A percentile compares a stretch with the other conserved stretches of the same genome.
These are phyloP conservation scores for Kobus ellipsiprymnus DNA, from an alignment of 2,113 vertebrate species.

Conservation along the genomic window DNA sequence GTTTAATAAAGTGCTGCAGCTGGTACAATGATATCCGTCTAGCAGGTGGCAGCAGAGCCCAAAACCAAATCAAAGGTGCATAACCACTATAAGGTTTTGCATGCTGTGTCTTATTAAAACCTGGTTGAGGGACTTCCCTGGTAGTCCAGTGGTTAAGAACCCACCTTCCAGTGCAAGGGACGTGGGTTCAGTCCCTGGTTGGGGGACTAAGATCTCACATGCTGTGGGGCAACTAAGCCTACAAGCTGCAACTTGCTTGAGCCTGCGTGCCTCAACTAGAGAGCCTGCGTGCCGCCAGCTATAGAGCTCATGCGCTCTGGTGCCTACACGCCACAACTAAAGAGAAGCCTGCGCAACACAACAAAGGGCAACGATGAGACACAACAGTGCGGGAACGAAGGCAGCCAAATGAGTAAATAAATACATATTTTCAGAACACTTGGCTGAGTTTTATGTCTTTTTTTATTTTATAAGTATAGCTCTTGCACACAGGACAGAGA, in stretches of 20 bases:
- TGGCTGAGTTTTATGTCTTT: not conserved
- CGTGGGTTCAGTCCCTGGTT: not conserved
- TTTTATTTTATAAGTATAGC: not conserved
- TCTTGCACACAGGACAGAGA: not conserved
- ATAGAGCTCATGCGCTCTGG: fast-evolving
- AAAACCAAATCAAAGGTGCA: not conserved
- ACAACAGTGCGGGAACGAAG: not conserved
- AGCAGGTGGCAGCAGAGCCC: not conserved
- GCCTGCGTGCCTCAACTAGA: not conserved
- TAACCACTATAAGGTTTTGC: not conserved
- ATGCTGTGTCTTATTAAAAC: not conserved
- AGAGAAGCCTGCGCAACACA: fast-evolving
- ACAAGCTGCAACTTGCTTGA: not conserved
- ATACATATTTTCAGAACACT: not conserved
- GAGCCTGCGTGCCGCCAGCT: not conserved
- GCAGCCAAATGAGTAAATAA: not conserved
- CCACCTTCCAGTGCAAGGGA: not conserved
- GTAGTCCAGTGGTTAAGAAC: not conserved
- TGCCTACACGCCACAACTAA: fast-evolving
- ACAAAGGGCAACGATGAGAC: fast-evolving
- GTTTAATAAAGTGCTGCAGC: not conserved
- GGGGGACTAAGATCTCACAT: not conserved
- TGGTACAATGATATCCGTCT: not conserved
- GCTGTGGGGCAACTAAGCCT: not conserved
- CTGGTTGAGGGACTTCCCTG: not conserved